phyloP scores from a whole-genome alignment of 2,113 vertebrate genomes.

The Aptenodytes forsteri region DNA sequence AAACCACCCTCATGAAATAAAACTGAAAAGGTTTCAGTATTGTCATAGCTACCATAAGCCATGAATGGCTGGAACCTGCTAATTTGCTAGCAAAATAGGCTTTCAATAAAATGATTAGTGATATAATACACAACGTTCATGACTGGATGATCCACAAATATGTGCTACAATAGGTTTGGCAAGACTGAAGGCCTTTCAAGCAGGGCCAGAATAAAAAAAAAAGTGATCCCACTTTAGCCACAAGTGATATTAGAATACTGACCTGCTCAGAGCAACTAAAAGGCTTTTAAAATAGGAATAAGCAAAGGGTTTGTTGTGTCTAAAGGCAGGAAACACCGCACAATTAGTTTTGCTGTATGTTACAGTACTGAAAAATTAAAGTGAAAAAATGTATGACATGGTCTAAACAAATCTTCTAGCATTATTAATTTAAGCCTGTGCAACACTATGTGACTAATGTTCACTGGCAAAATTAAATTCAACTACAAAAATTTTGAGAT shows the following conservation, averaged over 20 bases:
- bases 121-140: neutral
- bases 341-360: neutral
- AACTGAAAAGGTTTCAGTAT: neutral
- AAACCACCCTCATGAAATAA: neutral
- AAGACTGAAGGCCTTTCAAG: neutral
- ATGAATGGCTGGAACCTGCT: neutral
- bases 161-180: neutral
- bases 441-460: conserved; percentile 30
- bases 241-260: neutral
- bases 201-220: neutral
- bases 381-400: neutral
- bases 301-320: neutral
- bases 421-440: conserved; percentile 31
- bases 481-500: neutral
- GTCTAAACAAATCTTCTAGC: conserved; percentile 28
- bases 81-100: neutral
- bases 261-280: neutral
- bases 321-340: neutral
- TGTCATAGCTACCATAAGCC: neutral
- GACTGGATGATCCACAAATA: neutral
- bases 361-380: neutral
- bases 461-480: conserved; percentile 21
- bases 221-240: neutral
- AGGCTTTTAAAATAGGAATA: neutral
- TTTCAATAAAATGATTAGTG: neutral